Conservation (phyloP, 2,797 vertebrate genomes). For the Esox lucius region DNA sequence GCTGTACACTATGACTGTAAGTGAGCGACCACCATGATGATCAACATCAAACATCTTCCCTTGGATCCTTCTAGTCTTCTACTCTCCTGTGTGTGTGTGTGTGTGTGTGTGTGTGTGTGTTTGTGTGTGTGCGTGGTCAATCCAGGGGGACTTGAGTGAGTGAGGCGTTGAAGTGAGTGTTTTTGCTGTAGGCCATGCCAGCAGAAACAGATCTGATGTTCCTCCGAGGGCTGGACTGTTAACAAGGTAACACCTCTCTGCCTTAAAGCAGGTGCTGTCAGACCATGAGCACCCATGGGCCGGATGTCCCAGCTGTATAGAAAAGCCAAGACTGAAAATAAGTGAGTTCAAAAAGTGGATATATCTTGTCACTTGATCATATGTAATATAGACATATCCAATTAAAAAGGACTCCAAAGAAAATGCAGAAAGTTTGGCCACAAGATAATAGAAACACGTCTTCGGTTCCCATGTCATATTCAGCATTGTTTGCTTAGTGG, state of each 20-base stretch:
- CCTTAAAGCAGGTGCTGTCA: slow-evolving; percentile 31
- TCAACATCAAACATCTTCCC: neutral
- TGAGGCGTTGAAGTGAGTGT: neutral
- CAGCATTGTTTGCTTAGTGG: neutral
- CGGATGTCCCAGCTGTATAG: neutral
- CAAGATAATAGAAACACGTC: neutral
- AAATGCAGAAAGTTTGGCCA: neutral
- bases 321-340: neutral
- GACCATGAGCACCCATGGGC: neutral
- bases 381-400: neutral
- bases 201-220: slow-evolving; percentile 22
- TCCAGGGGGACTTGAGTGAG: neutral
- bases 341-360: neutral
- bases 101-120: too few relatives aligned
- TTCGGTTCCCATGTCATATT: neutral
- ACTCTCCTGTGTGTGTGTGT: neutral
- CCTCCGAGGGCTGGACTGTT: slow-evolving; percentile 6
- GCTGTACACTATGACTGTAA: neutral
- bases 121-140: neutral
- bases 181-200: neutral
- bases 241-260: slow-evolving; percentile 26
- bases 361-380: neutral
- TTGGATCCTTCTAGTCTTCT: neutral
- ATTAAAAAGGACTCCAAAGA: neutral
- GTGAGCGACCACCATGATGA: neutral